Base-by-base conservation (phyloP, 1,140 invertebrate species). In the Drosophila orena region DNA sequence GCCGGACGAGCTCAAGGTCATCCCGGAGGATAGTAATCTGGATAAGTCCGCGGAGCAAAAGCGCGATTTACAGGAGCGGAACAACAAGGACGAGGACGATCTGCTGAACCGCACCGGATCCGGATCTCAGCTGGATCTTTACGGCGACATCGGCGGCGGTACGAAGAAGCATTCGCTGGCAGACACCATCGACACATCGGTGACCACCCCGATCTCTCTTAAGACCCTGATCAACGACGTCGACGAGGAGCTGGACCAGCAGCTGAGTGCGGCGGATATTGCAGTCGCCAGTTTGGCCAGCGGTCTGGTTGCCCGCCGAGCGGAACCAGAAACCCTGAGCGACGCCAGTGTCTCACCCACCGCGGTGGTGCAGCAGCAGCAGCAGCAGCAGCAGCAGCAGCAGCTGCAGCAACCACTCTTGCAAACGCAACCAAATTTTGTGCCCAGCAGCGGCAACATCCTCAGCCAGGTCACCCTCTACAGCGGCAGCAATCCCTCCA, bases 211-310 rank as follows among this genome's bases (percentile, higher is more conserved):
- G 53, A 90, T 91, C 15, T 91, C 90, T 5, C 61, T 91, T 5
- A 91, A 91, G 69, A 91, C 90, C 2, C 81, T 91, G 12, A 91
- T 91, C 50, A 86, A 91, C 85, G 90, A 91, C 83, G 86, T 75
- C 50, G 90, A 90, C 61, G 89, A 89, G 66, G 71, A 61, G n/a
- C 47, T 72, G 50, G 81, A 79, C 7, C 89, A 89, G 35, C 78
- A 73, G 10, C 49, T 88, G 0, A 91, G 83, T 37, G 90, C 90
- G 3, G 90, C 90, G 4, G 90, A 91, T 42, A 89, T 91, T 30
- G 90, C 90, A 47, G 90, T 86, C 0, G 90, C 90, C 3, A 90
- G 64, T 14, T 79, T 91, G 50, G 90, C 90, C 60, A 91, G 75
- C 61, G 90, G 90, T 12, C 56, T 91, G 22, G 74, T 91, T 8